These are phyloP conservation scores for Pseudomyrmex flavicornis DNA, from an alignment of 1,140 invertebrate genomes.

Conservation along the genomic window DNA sequence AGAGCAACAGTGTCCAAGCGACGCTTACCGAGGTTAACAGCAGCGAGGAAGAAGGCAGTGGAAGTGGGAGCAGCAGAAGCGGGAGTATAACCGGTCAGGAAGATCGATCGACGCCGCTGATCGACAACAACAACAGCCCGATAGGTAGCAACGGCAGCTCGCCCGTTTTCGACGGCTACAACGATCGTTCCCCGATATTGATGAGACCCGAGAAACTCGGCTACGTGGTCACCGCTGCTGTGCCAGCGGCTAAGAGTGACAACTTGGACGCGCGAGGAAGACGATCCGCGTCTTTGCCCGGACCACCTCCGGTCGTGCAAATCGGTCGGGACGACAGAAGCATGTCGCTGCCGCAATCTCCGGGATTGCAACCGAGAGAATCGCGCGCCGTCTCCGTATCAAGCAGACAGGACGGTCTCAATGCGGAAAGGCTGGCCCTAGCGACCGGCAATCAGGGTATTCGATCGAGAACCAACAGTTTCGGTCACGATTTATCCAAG, in stretches of 20 bases:
- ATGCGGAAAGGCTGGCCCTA: slow-evolving; percentile 65
- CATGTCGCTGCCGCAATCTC: slow-evolving; percentile 81
- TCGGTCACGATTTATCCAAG: slow-evolving; percentile 60
- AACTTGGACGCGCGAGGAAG: slow-evolving; percentile 75
- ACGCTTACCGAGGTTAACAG: slow-evolving; percentile 82
- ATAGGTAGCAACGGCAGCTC: slow-evolving; percentile 78
- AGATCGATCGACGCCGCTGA: slow-evolving; percentile 75
- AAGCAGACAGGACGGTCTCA: slow-evolving; percentile 67
- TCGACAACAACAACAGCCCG: slow-evolving; percentile 71
- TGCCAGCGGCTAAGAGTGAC: slow-evolving; percentile 13
- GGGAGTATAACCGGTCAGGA: slow-evolving; percentile 81
- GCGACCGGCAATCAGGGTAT: slow-evolving; percentile 3
- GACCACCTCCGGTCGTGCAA: slow-evolving; percentile 69
- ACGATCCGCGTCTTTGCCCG: slow-evolving; percentile 81
- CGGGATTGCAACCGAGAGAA: slow-evolving; percentile 77
- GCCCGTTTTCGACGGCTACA: slow-evolving; percentile 77
- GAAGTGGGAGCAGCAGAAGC: slow-evolving; percentile 79
- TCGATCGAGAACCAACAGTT: slow-evolving; percentile 69
- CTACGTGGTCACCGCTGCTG: slow-evolving; percentile 69
- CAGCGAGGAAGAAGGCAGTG: slow-evolving; percentile 81
- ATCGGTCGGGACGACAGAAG: slow-evolving; percentile 80
- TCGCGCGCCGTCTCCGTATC: slow-evolving; percentile 70
- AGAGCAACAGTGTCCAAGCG: slow-evolving; percentile 62
- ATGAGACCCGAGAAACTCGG: slow-evolving; percentile 81
- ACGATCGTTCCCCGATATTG: slow-evolving; percentile 79